A percentile compares a stretch with the other conserved stretches of the same genome.
Evolutionary conservation across 1,140 invertebrate genomes (phyloP).

Genomic region (Wasmannia auropunctata): DNA sequence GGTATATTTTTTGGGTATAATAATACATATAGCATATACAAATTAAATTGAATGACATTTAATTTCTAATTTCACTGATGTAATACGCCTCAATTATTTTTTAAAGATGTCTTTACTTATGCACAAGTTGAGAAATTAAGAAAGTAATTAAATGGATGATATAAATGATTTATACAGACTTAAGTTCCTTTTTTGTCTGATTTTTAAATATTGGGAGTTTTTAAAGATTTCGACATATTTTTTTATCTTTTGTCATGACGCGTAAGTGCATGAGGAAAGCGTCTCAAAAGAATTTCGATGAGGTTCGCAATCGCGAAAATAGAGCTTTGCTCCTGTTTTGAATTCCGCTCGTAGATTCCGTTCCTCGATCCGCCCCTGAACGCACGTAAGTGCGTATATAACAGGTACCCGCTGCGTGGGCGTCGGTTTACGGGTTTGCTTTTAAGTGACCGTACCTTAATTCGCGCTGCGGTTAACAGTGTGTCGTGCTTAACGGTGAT

Average conservation of each 20-base stretch:
- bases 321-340: not conserved
- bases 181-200: not conserved
- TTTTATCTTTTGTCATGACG: not conserved
- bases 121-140: no score
- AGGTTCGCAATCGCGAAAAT: not conserved
- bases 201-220: not conserved
- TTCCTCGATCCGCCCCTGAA: conserved; percentile 62
- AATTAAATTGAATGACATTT: not conserved
- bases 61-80: not conserved
- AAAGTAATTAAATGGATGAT: not conserved
- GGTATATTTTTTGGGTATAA: not conserved
- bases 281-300: not conserved
- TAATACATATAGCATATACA: not conserved
- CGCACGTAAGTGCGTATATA: conserved; percentile 57
- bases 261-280: not conserved
- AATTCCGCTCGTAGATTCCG: not conserved
- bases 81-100: no score
- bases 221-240: not conserved
- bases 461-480: conserved; percentile 65
- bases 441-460: conserved; percentile 74
- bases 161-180: not conserved
- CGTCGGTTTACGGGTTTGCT: conserved; percentile 76
- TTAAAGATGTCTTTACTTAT: not conserved
- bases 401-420: conserved; percentile 72
- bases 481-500: conserved; percentile 73